Conservation (phyloP, 2,113 vertebrate species). For the Ptilorrhoa leucosticta region DNA sequence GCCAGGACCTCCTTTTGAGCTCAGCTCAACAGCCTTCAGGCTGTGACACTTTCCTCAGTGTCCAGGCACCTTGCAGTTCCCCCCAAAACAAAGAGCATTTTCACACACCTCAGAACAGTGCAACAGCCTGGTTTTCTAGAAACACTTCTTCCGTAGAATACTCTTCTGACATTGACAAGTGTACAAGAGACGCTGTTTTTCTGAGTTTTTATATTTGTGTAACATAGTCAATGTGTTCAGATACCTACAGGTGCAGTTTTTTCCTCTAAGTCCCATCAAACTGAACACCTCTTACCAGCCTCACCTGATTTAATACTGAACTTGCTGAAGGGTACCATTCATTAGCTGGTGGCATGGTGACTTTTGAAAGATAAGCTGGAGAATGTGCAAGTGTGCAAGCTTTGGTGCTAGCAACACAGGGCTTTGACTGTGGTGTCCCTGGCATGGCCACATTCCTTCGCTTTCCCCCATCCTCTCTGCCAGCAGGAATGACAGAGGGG, state of each 20-base stretch:
- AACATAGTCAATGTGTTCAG: not conserved
- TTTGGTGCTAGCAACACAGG: not conserved
- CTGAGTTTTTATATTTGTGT: not conserved
- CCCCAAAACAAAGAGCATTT: fast-evolving
- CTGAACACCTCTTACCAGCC: not conserved
- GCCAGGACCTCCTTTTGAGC: not conserved
- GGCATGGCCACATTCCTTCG: not conserved
- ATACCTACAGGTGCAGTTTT: not conserved
- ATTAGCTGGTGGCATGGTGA: not conserved
- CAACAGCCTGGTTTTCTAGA: not conserved
- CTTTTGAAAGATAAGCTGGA: not conserved
- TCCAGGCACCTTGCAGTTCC: not conserved
- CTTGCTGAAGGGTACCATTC: not conserved
- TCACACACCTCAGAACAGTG: not conserved
- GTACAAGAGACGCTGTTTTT: not conserved
- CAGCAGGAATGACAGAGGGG: not conserved
- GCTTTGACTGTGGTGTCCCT: not conserved
- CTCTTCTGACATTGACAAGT: not conserved
- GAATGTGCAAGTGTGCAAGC: not conserved
- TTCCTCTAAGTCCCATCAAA: not conserved
- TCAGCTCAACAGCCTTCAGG: not conserved
- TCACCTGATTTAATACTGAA: not conserved
- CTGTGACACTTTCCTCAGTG: not conserved
- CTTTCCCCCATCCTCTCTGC: not conserved
- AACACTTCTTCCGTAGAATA: fast-evolving